Percentiles rank a stretch among this genome's conserved stretches.
phyloP scores from a whole-genome alignment of 1,140 invertebrate species.

The Drosophila pseudoananassae region DNA sequence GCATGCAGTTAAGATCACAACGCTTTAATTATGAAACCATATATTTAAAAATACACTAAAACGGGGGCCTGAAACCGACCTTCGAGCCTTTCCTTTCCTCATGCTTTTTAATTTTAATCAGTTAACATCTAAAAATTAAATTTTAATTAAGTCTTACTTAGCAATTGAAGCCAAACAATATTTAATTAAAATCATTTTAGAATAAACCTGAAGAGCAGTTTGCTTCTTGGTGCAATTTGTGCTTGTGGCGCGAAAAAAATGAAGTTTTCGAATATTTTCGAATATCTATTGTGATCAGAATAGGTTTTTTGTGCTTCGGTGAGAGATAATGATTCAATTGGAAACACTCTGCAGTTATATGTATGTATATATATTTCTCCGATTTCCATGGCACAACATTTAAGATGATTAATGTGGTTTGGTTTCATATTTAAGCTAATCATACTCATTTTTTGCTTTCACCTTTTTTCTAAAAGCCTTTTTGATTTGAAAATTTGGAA shows the following conservation, averaged over 20 bases:
- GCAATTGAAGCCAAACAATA: too few species aligned
- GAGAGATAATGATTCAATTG: neutral
- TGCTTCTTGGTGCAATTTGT: neutral
- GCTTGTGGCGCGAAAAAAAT: neutral
- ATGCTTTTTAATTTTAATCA: neutral
- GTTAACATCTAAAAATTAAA: neutral
- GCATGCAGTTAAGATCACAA: conserved; percentile 2
- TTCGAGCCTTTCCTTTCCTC: neutral
- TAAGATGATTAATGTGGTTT: neutral
- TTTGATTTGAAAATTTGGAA: too few species aligned
- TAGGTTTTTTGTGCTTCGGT: conserved; percentile 10
- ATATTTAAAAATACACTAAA: conserved; percentile 3
- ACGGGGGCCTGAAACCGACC: conserved; percentile 1
- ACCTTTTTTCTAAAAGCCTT: neutral
- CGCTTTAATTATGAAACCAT: conserved; percentile 3
- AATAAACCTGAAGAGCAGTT: neutral
- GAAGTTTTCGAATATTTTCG: neutral
- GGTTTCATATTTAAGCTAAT: neutral
- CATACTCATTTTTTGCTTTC: neutral
- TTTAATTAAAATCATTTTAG: neutral
- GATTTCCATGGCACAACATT: conserved; percentile 5
- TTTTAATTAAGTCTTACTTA: neutral
- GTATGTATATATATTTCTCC: neutral
- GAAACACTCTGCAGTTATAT: neutral
- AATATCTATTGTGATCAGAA: conserved; percentile 11